Evolutionary conservation across 2,888 invertebrate genomes (phyloP).

Genomic region (Sepioteuthis lessoniana): DNA sequence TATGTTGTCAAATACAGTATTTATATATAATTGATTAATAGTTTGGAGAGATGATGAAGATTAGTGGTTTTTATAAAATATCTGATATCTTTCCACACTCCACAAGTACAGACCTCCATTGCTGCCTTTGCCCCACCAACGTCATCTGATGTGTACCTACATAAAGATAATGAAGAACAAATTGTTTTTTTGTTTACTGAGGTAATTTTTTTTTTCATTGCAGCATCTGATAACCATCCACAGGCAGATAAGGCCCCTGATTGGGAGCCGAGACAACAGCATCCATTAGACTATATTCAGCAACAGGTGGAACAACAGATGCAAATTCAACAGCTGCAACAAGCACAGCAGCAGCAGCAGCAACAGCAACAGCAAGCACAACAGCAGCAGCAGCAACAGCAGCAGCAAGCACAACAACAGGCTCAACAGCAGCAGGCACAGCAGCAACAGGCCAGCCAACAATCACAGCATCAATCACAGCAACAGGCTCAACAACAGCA

Average conservation of each 20-base stretch:
- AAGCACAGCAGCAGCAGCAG: neutral
- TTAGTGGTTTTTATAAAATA: no score
- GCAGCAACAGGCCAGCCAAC: conserved; percentile 50
- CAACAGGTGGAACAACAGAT: conserved; percentile 56
- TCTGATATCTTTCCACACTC: no score
- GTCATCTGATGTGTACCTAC: no score
- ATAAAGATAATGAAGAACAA: no score
- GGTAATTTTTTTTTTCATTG: neutral
- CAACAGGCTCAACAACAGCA: conserved; percentile 52
- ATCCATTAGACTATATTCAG: conserved; percentile 68
- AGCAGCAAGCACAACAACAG: conserved; percentile 51
- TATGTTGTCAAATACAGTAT: no score
- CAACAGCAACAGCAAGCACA: conserved; percentile 53
- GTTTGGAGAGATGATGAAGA: no score
- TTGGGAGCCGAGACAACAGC: conserved; percentile 58
- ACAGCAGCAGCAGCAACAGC: conserved; percentile 46
- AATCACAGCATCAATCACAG: conserved; percentile 52
- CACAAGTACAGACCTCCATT: no score
- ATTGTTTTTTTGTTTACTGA: neutral
- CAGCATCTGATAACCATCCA: conserved; percentile 46
- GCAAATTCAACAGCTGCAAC: conserved; percentile 36
- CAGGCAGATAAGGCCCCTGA: conserved; percentile 49
- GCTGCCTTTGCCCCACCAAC: no score
- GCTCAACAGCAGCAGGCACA: conserved; percentile 51
- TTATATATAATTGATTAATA: no score